Evolutionary conservation across 2,888 invertebrate species (phyloP).

Genomic region (Apamea epomidion): DNA sequence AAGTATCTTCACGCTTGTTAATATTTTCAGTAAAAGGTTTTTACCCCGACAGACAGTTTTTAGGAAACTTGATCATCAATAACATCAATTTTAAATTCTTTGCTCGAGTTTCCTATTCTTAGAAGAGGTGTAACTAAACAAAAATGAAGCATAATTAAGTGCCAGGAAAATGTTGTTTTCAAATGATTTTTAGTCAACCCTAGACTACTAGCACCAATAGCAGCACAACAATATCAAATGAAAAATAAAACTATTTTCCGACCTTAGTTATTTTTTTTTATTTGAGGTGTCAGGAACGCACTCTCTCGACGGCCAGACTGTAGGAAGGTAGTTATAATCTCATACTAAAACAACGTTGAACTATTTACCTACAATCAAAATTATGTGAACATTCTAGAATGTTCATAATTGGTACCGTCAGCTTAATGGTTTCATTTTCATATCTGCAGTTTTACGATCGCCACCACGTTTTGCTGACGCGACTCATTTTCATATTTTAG

Average conservation of each 20-base stretch:
- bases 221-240: not conserved
- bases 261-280: too few relatives aligned
- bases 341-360: not conserved
- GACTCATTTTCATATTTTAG: slow-evolving; percentile 63
- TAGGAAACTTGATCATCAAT: not conserved
- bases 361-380: slow-evolving; percentile 3
- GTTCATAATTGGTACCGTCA: slow-evolving; percentile 49
- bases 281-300: not conserved
- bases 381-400: slow-evolving; percentile 37
- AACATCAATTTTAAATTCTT: not conserved
- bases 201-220: not conserved
- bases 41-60: not conserved
- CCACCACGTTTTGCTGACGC: slow-evolving; percentile 51
- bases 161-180: not conserved
- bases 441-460: slow-evolving; percentile 67
- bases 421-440: slow-evolving; percentile 64
- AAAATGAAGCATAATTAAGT: not conserved
- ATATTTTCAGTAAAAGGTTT: not conserved
- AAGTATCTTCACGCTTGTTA: not conserved
- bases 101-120: too few relatives aligned
- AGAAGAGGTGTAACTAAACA: not conserved
- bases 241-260: not conserved
- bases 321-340: not conserved
- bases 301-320: too few relatives aligned
- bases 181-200: too few relatives aligned